Evolutionary conservation across 2,113 vertebrate genomes (phyloP).

Genomic region (Crypturellus undulatus): DNA sequence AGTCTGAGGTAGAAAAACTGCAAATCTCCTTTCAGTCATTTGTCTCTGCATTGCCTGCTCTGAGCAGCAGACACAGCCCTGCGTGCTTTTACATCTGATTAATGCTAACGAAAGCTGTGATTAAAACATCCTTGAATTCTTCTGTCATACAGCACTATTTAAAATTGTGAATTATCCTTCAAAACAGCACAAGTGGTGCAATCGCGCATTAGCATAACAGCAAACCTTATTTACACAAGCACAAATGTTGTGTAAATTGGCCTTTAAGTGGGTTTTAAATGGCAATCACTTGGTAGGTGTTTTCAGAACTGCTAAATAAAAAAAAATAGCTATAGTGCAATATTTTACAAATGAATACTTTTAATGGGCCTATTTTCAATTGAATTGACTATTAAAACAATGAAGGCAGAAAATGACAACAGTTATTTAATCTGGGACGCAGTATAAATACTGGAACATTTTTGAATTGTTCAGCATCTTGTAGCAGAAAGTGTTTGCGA

Average conservation of each 20-base stretch:
- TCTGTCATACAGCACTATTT: slow-evolving; percentile 54
- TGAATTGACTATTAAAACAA: slow-evolving; percentile 57
- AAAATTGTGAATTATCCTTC: slow-evolving; percentile 68
- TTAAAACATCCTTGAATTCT: slow-evolving; percentile 63
- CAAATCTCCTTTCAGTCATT: slow-evolving; percentile 70
- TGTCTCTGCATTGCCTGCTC: slow-evolving; percentile 37
- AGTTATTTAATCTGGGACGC: slow-evolving; percentile 67
- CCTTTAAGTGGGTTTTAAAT: slow-evolving; percentile 62
- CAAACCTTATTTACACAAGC: slow-evolving; percentile 58
- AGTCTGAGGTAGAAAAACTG: slow-evolving; percentile 51
- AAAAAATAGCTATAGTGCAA: slow-evolving; percentile 18
- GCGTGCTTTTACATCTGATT: slow-evolving; percentile 66
- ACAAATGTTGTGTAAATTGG: slow-evolving; percentile 44
- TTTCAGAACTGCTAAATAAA: slow-evolving; percentile 54
- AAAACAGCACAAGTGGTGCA: slow-evolving; percentile 64
- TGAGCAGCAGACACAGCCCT: slow-evolving; percentile 13
- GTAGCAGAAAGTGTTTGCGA: slow-evolving; percentile 71
- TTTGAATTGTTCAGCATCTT: slow-evolving; percentile 71
- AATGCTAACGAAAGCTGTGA: slow-evolving; percentile 52
- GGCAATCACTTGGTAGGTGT: slow-evolving; percentile 51
- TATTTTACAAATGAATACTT: slow-evolving; percentile 53
- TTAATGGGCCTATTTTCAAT: slow-evolving; percentile 52
- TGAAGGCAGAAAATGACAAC: slow-evolving; percentile 57
- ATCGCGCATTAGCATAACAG: slow-evolving; percentile 57
- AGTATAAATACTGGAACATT: slow-evolving; percentile 69